Evolutionary conservation across 64 coral and sea anemone species (phyloP), one percentile per base, ranked within the genome.

Genomic region (Montipora capricornis): DNA sequence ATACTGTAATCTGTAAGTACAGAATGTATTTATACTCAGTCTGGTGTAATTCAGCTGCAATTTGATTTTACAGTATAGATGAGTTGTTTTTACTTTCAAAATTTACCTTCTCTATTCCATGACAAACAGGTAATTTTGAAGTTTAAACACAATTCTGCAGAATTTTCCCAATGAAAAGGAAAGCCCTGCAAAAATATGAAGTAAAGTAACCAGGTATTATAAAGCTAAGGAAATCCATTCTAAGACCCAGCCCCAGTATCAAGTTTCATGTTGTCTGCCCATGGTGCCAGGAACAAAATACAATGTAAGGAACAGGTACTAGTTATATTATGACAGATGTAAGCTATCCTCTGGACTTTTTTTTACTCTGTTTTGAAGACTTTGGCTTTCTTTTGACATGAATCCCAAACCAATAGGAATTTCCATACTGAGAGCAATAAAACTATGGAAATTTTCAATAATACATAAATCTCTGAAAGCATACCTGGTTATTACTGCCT

Each of bases 91-190:
- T 12, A 64, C 26, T 8, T 58, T 60, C 17, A n/a, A 49, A 68
- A 26, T 46, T 29, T 87, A 89, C 98, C 98, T 96, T 99, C 98
- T 95, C 92, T 96, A 74, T 99, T 94, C 98, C 98, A 99, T 44
- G 95, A 96, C 52, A 99, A 90, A 87, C 98, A 99, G 6, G 95
- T 96, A 59, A 99, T 94, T 51, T 82, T 94, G 80, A 96, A 99
- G 80, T 96, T 99, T 19, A 96, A 80, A 70, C 95, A 96, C 6
- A 99, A 67, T 86, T 96, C 95, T 67, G 95, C 90, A 26, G 92
- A 94, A 49, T 96, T 92, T 15, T 89, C 95, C 98, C 98, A 99
- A 64, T 99, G 92, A 87, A 96, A 99, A 75, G 98, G 98, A 91
- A 99, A 99, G 19, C 95, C 90, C 98, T 99, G 88, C 37, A 88